Base-by-base conservation (phyloP, 2,888 invertebrate genomes). In the Mellilla xanthometata region DNA sequence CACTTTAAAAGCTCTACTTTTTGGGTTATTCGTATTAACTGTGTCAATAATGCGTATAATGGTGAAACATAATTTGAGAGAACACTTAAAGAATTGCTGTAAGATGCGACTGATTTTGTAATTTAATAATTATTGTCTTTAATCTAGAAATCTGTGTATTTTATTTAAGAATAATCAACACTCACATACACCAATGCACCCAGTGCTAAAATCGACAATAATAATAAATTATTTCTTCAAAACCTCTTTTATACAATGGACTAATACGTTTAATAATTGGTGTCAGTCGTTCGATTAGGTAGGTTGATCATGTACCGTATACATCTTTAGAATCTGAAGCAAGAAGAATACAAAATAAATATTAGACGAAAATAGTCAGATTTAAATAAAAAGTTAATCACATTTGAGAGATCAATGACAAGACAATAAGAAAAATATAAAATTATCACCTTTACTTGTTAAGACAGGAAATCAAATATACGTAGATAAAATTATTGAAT, bases 261-360 rank as follows among this genome's bases (percentile, higher is more conserved):
- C 80, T 81, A 73, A 73, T 73, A 78, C 69, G 71, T 73, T 73
- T 77, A 68, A 72, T 65, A 70, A 75, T 72, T 75, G 78, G 74
- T 78, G 80, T 84, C 82, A 85, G 83, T 86, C 84, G 45, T 53
- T 55, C 44, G 39, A 49, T 48, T 40, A 27, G 22, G 32, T 30
- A 41, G 13, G 31, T 35, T 13, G 15, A 41, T 35, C 15, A 27
- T 49, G 57, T 45, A 49, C 45, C 33, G 19, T 42, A 65, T 62
- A 72, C 74, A 5, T 15, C 15, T 3, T 5, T 15, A 3, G 15
- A 5, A n/a, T n/a, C n/a, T n/a, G n/a, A n/a, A n/a, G n/a, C n/a
- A n/a, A n/a, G n/a, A n/a, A n/a, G n/a, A n/a, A n/a, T n/a, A n/a
- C n/a, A n/a, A n/a, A n/a, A n/a, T n/a, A n/a, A n/a, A n/a, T n/a